phyloP scores from a whole-genome alignment of 1,140 invertebrate genomes.

The Helicoverpa armigera region DNA sequence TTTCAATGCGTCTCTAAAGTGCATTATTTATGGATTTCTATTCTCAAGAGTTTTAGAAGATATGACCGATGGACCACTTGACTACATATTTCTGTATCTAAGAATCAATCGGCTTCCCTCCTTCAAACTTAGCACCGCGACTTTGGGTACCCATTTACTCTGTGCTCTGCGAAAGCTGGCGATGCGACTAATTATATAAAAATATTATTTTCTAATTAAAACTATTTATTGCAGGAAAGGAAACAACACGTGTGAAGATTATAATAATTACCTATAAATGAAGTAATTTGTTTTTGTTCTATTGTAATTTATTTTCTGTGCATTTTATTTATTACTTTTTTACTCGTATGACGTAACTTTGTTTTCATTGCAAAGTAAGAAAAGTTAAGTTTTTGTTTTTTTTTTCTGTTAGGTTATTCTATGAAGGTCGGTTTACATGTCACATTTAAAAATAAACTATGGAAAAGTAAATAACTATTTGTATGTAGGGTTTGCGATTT shows the following conservation, averaged over 20 bases:
- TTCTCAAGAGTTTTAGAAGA: no score
- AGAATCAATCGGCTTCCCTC: not conserved
- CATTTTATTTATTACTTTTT: constrained; percentile 70
- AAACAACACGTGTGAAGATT: constrained; percentile 53
- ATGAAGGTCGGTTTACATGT: constrained; percentile 6
- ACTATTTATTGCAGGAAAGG: constrained; percentile 66
- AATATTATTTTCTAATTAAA: constrained; percentile 32
- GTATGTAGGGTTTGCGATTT: constrained; percentile 4
- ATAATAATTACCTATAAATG: constrained; percentile 35
- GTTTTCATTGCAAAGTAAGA: constrained; percentile 18
- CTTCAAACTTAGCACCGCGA: constrained; percentile 55
- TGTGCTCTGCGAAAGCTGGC: constrained; percentile 21
- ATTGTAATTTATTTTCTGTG: constrained; percentile 65
- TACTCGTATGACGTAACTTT: constrained; percentile 31
- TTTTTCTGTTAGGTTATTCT: constrained; percentile 41
- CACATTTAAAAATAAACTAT: not conserved
- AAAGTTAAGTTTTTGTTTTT: constrained; percentile 61
- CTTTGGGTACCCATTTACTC: constrained; percentile 67
- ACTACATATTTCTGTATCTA: no score
- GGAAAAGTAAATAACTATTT: not conserved
- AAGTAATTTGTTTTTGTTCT: constrained; percentile 56
- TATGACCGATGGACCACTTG: no score
- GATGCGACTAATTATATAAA: constrained; percentile 45
- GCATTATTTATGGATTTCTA: no score
- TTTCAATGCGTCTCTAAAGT: no score